Conservation (phyloP, 1,140 invertebrate genomes). For the Drosophila repleta region DNA sequence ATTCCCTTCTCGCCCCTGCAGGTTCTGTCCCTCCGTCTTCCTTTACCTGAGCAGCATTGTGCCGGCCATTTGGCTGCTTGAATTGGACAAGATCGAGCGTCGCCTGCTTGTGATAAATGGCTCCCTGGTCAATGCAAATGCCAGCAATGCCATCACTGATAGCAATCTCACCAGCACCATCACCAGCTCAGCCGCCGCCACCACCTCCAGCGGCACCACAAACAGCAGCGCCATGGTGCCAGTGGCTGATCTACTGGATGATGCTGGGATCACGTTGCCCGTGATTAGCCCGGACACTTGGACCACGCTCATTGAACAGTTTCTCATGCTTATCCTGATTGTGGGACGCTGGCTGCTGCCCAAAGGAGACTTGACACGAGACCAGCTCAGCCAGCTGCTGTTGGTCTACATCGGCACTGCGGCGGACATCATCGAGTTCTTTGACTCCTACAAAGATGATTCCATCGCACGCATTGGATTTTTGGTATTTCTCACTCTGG, state of each 20-base stretch:
- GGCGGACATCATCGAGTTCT: slow-evolving; percentile 98
- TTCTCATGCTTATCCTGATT: slow-evolving; percentile 94
- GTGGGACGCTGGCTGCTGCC: slow-evolving; percentile 95
- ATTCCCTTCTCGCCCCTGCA: slow-evolving; percentile 71
- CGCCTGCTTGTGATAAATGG: slow-evolving; percentile 64
- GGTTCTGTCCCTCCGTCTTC: slow-evolving; percentile 95
- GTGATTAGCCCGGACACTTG: slow-evolving; percentile 88
- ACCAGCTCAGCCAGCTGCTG: slow-evolving; percentile 95
- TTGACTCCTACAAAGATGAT: slow-evolving; percentile 96
- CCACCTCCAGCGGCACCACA: slow-evolving; percentile 15
- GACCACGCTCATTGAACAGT: slow-evolving; percentile 94
- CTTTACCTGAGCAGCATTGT: slow-evolving; percentile 92
- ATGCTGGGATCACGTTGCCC: slow-evolving; percentile 67
- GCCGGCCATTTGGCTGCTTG: slow-evolving; percentile 93
- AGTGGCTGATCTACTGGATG: slow-evolving; percentile 60
- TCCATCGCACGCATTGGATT: slow-evolving; percentile 90
- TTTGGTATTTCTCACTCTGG: slow-evolving; percentile 90
- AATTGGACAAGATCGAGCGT: slow-evolving; percentile 91
- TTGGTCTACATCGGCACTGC: slow-evolving; percentile 94
- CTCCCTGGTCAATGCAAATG: slow-evolving; percentile 24
- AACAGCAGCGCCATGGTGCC: slow-evolving; percentile 85
- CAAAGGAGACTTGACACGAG: slow-evolving; percentile 94
- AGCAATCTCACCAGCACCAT: slow-evolving; percentile 78
- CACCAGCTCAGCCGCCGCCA: slow-evolving; percentile 84
- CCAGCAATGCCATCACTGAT: slow-evolving; percentile 73